Base-by-base conservation (phyloP, 2,888 invertebrate species). In the Meteorus colon region DNA sequence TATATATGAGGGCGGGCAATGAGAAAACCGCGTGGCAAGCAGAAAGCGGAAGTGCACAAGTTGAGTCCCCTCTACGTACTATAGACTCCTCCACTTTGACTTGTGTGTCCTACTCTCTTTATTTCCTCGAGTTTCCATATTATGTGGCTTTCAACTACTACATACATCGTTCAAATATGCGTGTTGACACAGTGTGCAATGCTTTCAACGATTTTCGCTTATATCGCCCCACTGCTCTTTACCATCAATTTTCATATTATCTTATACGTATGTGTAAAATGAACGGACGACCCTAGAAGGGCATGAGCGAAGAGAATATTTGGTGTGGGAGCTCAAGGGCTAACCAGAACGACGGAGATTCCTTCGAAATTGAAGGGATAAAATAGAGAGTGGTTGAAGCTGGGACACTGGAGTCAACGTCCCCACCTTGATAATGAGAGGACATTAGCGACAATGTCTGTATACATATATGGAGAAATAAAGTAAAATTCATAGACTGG, bases 241-340 rank as follows among this genome's bases (percentile, higher is more conserved):
- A 69, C 76, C 81, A 82, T 82, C 82, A 82, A 81, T 82, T 82
- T 80, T 79, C 79, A 82, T 82, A 82, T 82, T 71, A 63, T 63
- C n/a, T 4, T 31, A 34, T 19, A 19, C 4, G 24, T 19, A 10
- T 55, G n/a, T 55, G n/a, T 5, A 24, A 12, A 24, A 24, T 4
- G n/a, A 34, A 48, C 16, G 45, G 29, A 14, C 29, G 48, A 14
- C 31, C 12, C 27, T 8, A 27, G 3, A 14, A 4, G 51, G 27
- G 34, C 34, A 19, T 19, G 55, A 27, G 27, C 14, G 60, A 45
- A 62, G 62, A 55, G 60, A 24, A 37, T 41, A n/a, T 55, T 41
- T 41, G 41, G 19, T 45, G n/a, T 19, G 8, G 19, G 5, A 24
- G n/a, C 19, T 19, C 6, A 68, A 65, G 75, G 48, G 37, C 27